phyloP scores from a whole-genome alignment of 2,888 invertebrate genomes.

The Drosophila affinis region DNA sequence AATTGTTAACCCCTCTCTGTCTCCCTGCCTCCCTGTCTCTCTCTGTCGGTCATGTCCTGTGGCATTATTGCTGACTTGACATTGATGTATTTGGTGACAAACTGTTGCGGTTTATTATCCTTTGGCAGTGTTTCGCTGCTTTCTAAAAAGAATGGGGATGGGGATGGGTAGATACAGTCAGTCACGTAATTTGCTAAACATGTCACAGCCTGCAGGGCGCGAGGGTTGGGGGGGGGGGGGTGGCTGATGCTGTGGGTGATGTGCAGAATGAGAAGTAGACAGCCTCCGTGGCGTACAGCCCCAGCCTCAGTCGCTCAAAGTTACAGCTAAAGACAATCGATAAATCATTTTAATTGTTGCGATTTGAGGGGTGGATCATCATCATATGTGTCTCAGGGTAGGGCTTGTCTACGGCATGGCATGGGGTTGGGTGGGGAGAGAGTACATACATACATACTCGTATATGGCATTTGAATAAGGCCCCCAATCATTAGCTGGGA shows the following conservation, averaged over 20 bases:
- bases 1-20: conserved; percentile 13
- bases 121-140: conserved; percentile 14
- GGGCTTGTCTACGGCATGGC: not conserved
- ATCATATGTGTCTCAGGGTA: not conserved
- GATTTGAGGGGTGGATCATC: conserved; percentile 12
- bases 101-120: conserved; percentile 79
- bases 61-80: conserved; percentile 69
- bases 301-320: not conserved
- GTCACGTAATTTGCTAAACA: conserved; percentile 63
- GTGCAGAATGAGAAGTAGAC: conserved; percentile 2
- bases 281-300: too few species aligned
- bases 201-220: conserved; percentile 60
- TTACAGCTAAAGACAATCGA: conserved; percentile 60
- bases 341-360: conserved; percentile 73
- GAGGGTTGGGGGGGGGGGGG: conserved; percentile 34
- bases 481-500: not conserved
- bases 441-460: not conserved
- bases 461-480: not conserved
- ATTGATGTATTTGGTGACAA: conserved; percentile 80
- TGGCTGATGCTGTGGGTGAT: conserved; percentile 14
- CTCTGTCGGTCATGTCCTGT: conserved; percentile 20
- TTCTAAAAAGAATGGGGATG: too few species aligned
- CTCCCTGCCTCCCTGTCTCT: not conserved
- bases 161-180: not conserved
- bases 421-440: not conserved